phyloP scores from a whole-genome alignment of 2,888 invertebrate species.

The Leptarthrus brevirostris region DNA sequence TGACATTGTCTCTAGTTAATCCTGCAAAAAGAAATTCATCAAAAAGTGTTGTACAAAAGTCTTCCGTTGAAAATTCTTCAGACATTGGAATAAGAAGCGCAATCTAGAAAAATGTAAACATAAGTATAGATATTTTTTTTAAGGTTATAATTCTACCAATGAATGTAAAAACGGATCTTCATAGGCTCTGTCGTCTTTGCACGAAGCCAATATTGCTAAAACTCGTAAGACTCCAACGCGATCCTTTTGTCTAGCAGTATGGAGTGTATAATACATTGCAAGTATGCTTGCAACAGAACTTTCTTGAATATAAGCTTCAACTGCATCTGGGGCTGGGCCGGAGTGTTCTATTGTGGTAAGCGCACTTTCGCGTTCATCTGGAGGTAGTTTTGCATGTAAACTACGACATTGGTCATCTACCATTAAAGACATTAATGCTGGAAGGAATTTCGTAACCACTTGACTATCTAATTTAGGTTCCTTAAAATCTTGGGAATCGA shows the following conservation, averaged over 20 bases:
- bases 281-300: constrained; percentile 91
- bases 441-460: constrained; percentile 93
- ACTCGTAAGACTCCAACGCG: constrained; percentile 85
- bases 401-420: constrained; percentile 88
- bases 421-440: constrained; percentile 93
- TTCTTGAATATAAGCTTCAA: constrained; percentile 90
- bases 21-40: constrained; percentile 96
- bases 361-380: constrained; percentile 93
- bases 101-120: constrained; percentile 61
- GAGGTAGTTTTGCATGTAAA: constrained; percentile 86
- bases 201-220: constrained; percentile 88
- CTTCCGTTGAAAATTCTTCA: constrained; percentile 93
- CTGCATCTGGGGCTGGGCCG: constrained; percentile 92
- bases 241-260: constrained; percentile 85
- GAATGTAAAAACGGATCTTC: constrained; percentile 96
- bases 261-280: constrained; percentile 94
- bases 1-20: constrained; percentile 88
- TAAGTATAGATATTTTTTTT: no score
- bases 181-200: constrained; percentile 91
- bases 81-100: constrained; percentile 86
- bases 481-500: constrained; percentile 93
- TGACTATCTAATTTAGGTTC: constrained; percentile 94
- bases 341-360: constrained; percentile 94
- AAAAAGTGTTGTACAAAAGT: constrained; percentile 94
- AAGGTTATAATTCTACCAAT: constrained; percentile 72